phyloP scores from a whole-genome alignment of 2,888 invertebrate species.

The Agrilus cyanescens region DNA sequence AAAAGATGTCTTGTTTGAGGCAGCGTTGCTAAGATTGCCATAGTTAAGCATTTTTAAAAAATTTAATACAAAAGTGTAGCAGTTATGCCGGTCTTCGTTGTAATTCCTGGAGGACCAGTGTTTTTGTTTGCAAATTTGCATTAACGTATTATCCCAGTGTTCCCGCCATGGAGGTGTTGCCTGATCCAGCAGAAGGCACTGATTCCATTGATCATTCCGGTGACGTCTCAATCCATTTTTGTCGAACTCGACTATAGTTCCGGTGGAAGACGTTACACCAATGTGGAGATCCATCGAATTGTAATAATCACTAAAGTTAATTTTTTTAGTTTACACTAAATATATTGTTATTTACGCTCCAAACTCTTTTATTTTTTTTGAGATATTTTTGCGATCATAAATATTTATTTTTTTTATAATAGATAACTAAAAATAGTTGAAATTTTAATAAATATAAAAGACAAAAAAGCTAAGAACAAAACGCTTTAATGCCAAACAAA shows the following conservation, averaged over 20 bases:
- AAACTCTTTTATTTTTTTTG: too few species aligned
- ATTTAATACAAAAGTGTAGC: constrained; percentile 74
- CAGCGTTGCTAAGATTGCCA: constrained; percentile 56
- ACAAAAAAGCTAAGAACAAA: too few species aligned
- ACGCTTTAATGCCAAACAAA: too few species aligned
- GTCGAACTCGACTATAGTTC: constrained; percentile 76
- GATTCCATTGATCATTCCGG: constrained; percentile 46
- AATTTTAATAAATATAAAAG: neutral
- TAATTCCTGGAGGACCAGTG: constrained; percentile 61
- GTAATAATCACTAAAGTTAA: constrained; percentile 59
- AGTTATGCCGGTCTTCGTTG: constrained; percentile 66
- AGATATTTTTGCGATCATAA: too few species aligned
- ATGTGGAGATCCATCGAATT: constrained; percentile 80
- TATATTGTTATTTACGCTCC: too few species aligned
- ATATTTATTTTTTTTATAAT: neutral
- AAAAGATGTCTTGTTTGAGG: constrained; percentile 54
- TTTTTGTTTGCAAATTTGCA: constrained; percentile 49
- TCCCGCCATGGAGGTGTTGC: constrained; percentile 52
- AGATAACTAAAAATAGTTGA: neutral
- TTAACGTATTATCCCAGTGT: constrained; percentile 55
- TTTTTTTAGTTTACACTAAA: too few species aligned
- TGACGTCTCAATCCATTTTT: constrained; percentile 57
- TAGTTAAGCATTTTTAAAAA: constrained; percentile 65
- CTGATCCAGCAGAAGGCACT: constrained; percentile 57
- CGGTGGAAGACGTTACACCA: constrained; percentile 73